Conservation (phyloP, 2,113 vertebrate species). For the Paracanthobrama guichenoti region DNA sequence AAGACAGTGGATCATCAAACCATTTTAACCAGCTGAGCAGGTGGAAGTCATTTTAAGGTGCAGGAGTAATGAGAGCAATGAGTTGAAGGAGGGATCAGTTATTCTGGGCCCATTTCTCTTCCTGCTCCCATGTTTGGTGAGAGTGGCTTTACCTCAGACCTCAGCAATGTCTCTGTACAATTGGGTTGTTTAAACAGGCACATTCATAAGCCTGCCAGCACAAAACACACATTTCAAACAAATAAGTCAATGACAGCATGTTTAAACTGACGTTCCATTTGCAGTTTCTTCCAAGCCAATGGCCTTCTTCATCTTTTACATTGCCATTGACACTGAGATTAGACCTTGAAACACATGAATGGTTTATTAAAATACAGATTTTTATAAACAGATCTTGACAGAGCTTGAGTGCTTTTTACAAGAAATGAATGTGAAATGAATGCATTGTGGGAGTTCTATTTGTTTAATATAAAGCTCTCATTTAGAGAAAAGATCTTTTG, state of each 20-base stretch:
- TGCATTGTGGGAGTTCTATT: slow-evolving; percentile 3
- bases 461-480: slow-evolving; percentile 12
- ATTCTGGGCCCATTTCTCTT: slow-evolving; percentile 22
- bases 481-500: slow-evolving; percentile 28
- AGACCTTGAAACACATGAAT: background rate
- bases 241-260: slow-evolving; percentile 23
- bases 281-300: slow-evolving; percentile 5
- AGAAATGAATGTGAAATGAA: background rate
- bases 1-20: background rate
- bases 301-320: background rate
- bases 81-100: background rate
- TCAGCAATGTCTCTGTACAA: slow-evolving; percentile 20
- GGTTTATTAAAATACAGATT: background rate
- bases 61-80: background rate
- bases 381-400: background rate
- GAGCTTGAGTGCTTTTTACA: background rate
- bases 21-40: background rate
- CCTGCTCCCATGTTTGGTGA: slow-evolving; percentile 8
- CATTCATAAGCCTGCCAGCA: slow-evolving; percentile 16
- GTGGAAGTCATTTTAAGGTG: background rate
- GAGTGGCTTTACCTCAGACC: slow-evolving; percentile 11
- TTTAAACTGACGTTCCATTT: slow-evolving; percentile 1
- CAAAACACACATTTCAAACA: slow-evolving; percentile 28
- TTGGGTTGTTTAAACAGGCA: background rate
- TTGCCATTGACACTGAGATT: slow-evolving; percentile 1